Percentiles rank a stretch among this genome's conserved stretches.
phyloP scores from a whole-genome alignment of 2,888 invertebrate species.

The Clepsis dumicolana region DNA sequence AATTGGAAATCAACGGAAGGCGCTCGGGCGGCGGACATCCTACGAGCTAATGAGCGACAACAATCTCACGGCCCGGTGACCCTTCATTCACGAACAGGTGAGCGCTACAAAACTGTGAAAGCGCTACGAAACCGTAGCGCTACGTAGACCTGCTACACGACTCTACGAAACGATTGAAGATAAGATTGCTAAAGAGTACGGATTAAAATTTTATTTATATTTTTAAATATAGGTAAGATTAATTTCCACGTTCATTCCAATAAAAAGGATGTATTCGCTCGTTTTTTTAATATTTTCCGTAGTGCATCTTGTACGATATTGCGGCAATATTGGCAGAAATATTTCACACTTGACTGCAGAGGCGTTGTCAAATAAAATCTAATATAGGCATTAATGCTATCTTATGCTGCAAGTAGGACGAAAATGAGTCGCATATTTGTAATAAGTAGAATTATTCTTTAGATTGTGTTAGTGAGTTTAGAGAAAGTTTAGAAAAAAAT shows the following conservation, averaged over 20 bases:
- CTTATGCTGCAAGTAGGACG: no score
- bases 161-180: neutral
- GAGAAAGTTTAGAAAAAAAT: no score
- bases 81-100: conserved; percentile 30
- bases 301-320: conserved; percentile 20
- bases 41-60: conserved; percentile 48
- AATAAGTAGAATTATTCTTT: no score
- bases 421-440: no score
- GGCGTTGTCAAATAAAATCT: no score
- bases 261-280: neutral
- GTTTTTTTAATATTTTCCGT: conserved; percentile 14
- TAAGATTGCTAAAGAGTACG: neutral
- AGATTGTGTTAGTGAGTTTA: no score
- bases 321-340: conserved; percentile 41
- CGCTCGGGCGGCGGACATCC: conserved; percentile 50
- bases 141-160: conserved; percentile 16
- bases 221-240: neutral
- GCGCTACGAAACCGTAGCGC: conserved; percentile 19
- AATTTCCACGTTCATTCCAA: neutral
- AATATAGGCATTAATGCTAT: no score
- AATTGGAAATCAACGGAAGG: conserved; percentile 50
- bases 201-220: neutral
- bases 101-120: conserved; percentile 14
- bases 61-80: conserved; percentile 48
- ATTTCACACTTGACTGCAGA: conserved; percentile 40